Evolutionary conservation across 1,140 invertebrate genomes (phyloP).

Genomic region (Drosophila sturtevanti): DNA sequence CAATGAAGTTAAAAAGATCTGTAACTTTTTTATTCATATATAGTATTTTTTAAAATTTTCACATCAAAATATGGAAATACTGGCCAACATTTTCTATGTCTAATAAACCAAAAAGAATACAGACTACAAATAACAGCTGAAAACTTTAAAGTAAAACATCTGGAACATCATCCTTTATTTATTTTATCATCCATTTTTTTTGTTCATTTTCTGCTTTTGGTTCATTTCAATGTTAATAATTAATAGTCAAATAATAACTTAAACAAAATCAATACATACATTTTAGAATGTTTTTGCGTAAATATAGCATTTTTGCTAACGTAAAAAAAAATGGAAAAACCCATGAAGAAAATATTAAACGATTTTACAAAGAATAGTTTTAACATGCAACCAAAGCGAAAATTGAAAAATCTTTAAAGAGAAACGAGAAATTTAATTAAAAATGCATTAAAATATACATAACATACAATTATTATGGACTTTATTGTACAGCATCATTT

Average conservation of each 20-base stretch:
- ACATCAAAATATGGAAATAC: too few relatives aligned
- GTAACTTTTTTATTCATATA: too few relatives aligned
- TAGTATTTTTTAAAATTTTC: too few relatives aligned
- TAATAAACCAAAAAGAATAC: background rate
- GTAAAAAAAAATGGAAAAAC: constrained; percentile 28
- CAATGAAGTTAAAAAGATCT: too few relatives aligned
- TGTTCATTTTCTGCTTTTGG: constrained; percentile 17
- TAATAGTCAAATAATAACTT: constrained; percentile 56
- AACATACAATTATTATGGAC: constrained; percentile 46
- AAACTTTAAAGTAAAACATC: background rate
- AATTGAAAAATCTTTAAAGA: constrained; percentile 54
- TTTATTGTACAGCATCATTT: constrained; percentile 25
- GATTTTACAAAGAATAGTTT: constrained; percentile 67
- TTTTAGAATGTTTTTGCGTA: constrained; percentile 70
- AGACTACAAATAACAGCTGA: background rate
- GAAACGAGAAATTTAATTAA: constrained; percentile 25
- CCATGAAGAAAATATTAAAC: constrained; percentile 42
- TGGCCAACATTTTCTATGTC: background rate
- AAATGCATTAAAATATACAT: constrained; percentile 59
- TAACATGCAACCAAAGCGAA: constrained; percentile 47
- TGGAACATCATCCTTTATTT: background rate
- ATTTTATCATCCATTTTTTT: constrained; percentile 6
- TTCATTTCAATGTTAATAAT: constrained; percentile 49
- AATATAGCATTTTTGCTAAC: constrained; percentile 68
- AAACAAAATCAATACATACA: constrained; percentile 40